A percentile compares a stretch with the other conserved stretches of the same genome.
Evolutionary conservation across 2,888 invertebrate genomes (phyloP).

Genomic region (Elgonia sp.): DNA sequence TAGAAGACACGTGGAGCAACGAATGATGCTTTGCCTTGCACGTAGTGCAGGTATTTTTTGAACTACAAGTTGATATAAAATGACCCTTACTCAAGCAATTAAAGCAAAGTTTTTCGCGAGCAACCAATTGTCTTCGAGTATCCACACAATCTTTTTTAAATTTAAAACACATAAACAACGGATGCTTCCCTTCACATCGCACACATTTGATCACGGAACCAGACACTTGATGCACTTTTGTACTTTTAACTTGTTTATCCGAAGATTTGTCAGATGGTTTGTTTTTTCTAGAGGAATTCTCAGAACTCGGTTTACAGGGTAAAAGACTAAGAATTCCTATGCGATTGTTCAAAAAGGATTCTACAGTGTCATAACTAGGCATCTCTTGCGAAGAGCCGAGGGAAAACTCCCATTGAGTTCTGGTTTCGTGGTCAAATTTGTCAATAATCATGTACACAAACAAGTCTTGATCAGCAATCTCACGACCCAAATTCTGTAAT

Average conservation of each 20-base stretch:
- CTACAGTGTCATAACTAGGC: conserved; percentile 10
- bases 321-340: background rate
- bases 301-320: background rate
- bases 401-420: conserved; percentile 5
- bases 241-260: background rate
- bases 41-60: background rate
- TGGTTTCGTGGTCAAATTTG: conserved; percentile 30
- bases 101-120: background rate
- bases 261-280: background rate
- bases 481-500: background rate
- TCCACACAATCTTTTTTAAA: conserved; percentile 21
- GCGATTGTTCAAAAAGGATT: background rate
- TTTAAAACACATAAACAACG: conserved; percentile 15
- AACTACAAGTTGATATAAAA: conserved; percentile 1
- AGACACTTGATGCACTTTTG: conserved; percentile 21
- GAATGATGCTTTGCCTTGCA: conserved; percentile 30
- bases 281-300: background rate
- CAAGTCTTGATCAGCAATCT: conserved; percentile 24
- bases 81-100: conserved; percentile 33
- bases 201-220: conserved; percentile 26
- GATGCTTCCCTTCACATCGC: conserved; percentile 35
- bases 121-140: background rate
- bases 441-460: conserved; percentile 27
- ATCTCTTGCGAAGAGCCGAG: conserved; percentile 17
- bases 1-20: background rate